A percentile compares a stretch with the other conserved stretches of the same genome.
Evolutionary conservation across 2,797 vertebrate genomes (phyloP).

Genomic region (Helicolenus hilgendorfi): DNA sequence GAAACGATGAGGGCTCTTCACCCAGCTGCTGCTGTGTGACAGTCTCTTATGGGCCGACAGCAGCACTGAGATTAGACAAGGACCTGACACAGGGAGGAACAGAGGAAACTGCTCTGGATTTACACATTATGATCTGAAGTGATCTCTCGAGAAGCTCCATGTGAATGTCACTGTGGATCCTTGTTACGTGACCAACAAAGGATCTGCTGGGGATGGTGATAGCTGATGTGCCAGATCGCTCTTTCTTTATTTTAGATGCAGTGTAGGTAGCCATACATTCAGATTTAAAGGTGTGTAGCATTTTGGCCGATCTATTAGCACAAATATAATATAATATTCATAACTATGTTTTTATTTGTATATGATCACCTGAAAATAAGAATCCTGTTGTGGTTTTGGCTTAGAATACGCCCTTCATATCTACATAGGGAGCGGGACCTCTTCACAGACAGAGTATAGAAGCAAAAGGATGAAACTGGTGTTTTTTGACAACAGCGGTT

Average conservation of each 20-base stretch:
- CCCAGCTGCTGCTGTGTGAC: slow-evolving; percentile 66
- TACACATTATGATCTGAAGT: slow-evolving; percentile 28
- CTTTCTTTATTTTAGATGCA: background rate
- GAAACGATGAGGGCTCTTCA: slow-evolving; percentile 80
- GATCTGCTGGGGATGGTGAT: background rate
- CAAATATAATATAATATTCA: too few species aligned
- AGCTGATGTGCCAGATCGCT: background rate
- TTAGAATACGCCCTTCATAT: too few species aligned
- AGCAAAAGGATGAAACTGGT: too few species aligned
- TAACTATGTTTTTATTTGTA: too few species aligned
- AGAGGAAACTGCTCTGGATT: slow-evolving; percentile 25
- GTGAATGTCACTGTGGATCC: slow-evolving; percentile 9
- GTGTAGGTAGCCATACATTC: background rate
- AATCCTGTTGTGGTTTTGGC: too few species aligned
- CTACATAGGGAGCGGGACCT: too few species aligned
- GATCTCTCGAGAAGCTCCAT: slow-evolving; percentile 16
- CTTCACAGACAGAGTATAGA: too few species aligned
- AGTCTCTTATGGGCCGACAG: slow-evolving; percentile 76
- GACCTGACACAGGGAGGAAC: slow-evolving; percentile 40
- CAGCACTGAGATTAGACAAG: slow-evolving; percentile 81
- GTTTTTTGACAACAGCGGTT: too few species aligned
- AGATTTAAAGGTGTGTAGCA: slow-evolving; percentile 4
- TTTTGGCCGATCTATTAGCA: too few species aligned
- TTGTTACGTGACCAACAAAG: slow-evolving; percentile 2
- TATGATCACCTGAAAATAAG: too few species aligned